These are phyloP conservation scores for Polypterus bichir DNA, from an alignment of 2,113 vertebrate species.

Conservation along the genomic window DNA sequence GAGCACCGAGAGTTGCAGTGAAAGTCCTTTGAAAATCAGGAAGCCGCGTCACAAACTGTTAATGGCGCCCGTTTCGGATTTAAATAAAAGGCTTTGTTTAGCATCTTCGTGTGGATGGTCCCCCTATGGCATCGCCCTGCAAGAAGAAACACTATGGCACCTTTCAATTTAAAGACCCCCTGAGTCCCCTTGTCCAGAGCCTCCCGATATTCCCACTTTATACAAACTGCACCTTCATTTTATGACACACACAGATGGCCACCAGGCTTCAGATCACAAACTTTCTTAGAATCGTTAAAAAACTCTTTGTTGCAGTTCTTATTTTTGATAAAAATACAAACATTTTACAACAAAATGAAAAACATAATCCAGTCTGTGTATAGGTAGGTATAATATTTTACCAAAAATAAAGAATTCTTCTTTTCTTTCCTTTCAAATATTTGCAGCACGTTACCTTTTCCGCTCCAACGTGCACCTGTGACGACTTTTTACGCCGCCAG, in stretches of 20 bases:
- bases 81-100: too few species aligned
- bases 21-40: too few species aligned
- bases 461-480: conserved; percentile 29
- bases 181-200: background rate
- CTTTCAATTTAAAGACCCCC: background rate
- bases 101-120: too few species aligned
- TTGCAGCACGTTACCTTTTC: conserved; percentile 49
- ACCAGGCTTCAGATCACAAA: background rate
- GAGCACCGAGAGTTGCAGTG: too few species aligned
- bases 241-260: background rate
- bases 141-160: background rate
- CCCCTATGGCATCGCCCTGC: background rate
- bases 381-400: conserved; percentile 80
- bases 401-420: conserved; percentile 92
- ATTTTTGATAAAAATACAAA: conserved; percentile 71
- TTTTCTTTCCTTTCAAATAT: conserved; percentile 44
- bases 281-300: background rate
- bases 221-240: conserved; percentile 30
- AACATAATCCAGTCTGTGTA: conserved; percentile 72
- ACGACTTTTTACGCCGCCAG: too few species aligned
- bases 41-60: too few species aligned
- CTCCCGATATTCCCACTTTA: background rate
- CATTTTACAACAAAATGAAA: conserved; percentile 59
- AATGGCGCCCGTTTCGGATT: too few species aligned
- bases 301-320: conserved; percentile 51